Percentiles rank a stretch among this genome's conserved stretches.
phyloP scores from a whole-genome alignment of 2,797 vertebrate species.

The Hyperoplus immaculatus region DNA sequence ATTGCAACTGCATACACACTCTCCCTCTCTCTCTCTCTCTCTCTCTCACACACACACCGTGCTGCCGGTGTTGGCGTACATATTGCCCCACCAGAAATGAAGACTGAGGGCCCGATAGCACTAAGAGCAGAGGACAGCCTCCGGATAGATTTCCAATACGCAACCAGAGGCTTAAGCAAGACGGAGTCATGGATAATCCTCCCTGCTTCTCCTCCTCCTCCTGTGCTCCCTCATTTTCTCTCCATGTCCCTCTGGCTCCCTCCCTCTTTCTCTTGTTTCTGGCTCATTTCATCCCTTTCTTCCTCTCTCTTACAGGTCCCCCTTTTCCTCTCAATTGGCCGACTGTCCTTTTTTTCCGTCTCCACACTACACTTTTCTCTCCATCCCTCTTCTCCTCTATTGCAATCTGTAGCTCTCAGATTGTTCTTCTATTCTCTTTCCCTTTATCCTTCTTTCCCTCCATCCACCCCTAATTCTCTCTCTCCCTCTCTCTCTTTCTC shows the following conservation, averaged over 20 bases:
- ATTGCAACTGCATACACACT: constrained; percentile 33
- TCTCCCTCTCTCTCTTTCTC: constrained; percentile 20
- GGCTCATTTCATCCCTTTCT: constrained; percentile 47
- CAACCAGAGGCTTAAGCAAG: constrained; percentile 78
- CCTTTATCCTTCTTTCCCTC: constrained; percentile 18
- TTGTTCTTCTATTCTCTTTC: constrained; percentile 4
- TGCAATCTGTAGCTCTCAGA: background rate
- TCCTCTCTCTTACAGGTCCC: constrained; percentile 30
- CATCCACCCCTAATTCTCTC: constrained; percentile 37
- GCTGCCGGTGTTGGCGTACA: constrained; percentile 28
- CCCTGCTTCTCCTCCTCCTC: constrained; percentile 52
- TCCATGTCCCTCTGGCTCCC: constrained; percentile 19
- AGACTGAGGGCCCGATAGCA: constrained; percentile 66
- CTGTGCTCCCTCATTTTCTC: constrained; percentile 35
- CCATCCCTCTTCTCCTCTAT: constrained; percentile 12
- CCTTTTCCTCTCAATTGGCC: constrained; percentile 11
- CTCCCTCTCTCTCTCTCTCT: constrained; percentile 1
- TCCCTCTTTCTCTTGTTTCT: constrained; percentile 27
- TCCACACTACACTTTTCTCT: constrained; percentile 1
- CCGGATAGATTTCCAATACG: constrained; percentile 82
- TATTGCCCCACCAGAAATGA: constrained; percentile 70
- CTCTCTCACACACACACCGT: constrained; percentile 33
- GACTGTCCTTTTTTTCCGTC: constrained; percentile 19
- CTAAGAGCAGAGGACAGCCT: constrained; percentile 74
- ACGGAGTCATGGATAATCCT: constrained; percentile 77